Evolutionary conservation across 2,797 vertebrate species (phyloP), one percentile per base, ranked within the genome.

Genomic region (Rallus crepitans): DNA sequence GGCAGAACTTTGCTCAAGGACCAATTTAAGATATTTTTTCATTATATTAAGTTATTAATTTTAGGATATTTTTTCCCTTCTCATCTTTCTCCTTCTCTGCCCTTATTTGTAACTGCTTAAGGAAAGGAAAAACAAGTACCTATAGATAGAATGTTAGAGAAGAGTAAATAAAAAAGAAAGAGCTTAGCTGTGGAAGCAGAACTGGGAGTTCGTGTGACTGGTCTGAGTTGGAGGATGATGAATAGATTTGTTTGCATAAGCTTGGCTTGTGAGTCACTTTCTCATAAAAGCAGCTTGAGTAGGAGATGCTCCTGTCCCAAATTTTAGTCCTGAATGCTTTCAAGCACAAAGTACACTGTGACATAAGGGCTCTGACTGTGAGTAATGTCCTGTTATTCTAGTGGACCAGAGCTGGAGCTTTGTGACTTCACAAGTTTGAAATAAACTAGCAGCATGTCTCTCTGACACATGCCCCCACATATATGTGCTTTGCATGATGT

Each of bases 201-300:
- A 56, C 73, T 76, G 56, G 39, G 70, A 93, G 66, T 93, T 89
- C 0, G 3, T 24, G 66, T 93, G 86, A 69, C 63, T 90, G 79
- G 70, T 94, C 82, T 72, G 90, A 93, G 77, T 57, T 94, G 88
- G 83, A 94, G 94, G 33, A 89, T 84, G 82, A 78, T 94, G 77
- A 90, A 95, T 90, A 82, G 80, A 63, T 84, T 90, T 90, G 66
- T 94, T 92, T 87, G 52, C 90, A 56, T 56, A 79, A 94, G 60
- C 73, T 86, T 95, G 92, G 83, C 77, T 82, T 84, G 80, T 91
- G 83, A 90, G 66, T 94, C 93, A 84, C 73, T 94, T 86, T 94
- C 73, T 94, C 77, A 64, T 87, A 89, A 93, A 94, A 92, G 48
- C 56, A 87, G 56, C 63, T 82, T 66, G 35, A 96, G 63, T 30